Evolutionary conservation across 2,113 vertebrate species (phyloP).

Genomic region (Reinhardtius hippoglossoides): DNA sequence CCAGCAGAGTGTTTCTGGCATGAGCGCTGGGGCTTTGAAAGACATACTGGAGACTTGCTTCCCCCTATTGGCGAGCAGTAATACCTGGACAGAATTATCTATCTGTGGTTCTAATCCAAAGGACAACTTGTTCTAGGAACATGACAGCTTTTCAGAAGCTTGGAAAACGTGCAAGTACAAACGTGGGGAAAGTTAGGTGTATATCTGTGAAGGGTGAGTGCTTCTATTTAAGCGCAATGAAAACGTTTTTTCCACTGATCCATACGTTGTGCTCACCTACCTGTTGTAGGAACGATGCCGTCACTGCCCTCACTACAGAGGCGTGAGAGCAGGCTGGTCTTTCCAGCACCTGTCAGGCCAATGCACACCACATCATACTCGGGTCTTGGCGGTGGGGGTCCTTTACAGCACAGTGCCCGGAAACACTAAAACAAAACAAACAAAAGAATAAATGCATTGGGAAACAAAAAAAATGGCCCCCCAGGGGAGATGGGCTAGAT

Average conservation of each 20-base stretch:
- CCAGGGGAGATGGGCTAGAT: neutral
- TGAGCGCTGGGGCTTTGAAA: constrained; percentile 24
- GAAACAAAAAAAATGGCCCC: neutral
- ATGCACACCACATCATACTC: constrained; percentile 99
- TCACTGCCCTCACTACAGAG: constrained; percentile 92
- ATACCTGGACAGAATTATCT: constrained; percentile 30
- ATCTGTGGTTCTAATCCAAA: constrained; percentile 24
- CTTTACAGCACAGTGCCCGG: constrained; percentile 97
- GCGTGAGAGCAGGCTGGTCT: constrained; percentile 93
- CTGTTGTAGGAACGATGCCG: constrained; percentile 92
- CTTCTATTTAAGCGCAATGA: no score
- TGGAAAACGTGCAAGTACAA: constrained; percentile 14
- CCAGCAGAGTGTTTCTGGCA: constrained; percentile 35
- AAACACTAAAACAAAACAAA: constrained; percentile 88
- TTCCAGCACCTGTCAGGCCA: constrained; percentile 95
- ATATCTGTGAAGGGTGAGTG: no score
- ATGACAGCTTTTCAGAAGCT: constrained; percentile 12
- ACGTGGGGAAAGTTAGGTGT: neutral
- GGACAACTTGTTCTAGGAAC: constrained; percentile 46
- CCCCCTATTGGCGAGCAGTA: constrained; percentile 31
- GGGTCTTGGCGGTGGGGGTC: constrained; percentile 91
- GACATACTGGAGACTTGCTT: constrained; percentile 28
- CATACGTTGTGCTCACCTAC: constrained; percentile 73
- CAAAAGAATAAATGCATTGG: constrained; percentile 2
- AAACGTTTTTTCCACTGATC: neutral